phyloP scores from a whole-genome alignment of 1,140 invertebrate species.

The Pseudomyrmex flavicornis region DNA sequence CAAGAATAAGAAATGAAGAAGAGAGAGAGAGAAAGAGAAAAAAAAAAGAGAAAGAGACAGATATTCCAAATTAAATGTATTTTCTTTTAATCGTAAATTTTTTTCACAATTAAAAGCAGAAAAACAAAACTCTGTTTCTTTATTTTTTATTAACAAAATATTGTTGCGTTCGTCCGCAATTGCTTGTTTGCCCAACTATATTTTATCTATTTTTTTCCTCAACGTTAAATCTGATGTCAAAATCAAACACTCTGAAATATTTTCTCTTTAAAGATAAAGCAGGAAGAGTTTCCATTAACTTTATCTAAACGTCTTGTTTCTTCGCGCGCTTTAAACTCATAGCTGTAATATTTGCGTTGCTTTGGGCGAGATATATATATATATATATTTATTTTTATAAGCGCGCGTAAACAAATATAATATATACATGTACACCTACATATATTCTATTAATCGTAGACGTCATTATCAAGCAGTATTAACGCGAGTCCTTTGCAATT shows the following conservation, averaged over 20 bases:
- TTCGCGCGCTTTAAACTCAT: neutral
- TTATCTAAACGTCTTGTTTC: constrained; percentile 2
- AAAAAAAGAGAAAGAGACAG: neutral
- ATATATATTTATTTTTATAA: neutral
- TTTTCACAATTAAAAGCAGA: neutral
- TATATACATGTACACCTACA: neutral
- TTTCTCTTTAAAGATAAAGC: neutral
- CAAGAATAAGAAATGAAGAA: too few species aligned
- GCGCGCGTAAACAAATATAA: too few species aligned
- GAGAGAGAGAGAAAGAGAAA: too few species aligned
- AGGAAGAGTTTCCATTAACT: constrained; percentile 13
- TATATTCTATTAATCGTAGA: too few species aligned
- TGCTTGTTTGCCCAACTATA: neutral
- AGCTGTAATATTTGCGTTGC: neutral
- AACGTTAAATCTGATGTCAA: neutral
- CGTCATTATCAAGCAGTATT: too few species aligned
- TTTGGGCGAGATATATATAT: neutral
- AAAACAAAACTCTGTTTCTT: neutral
- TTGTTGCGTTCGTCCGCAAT: too few species aligned
- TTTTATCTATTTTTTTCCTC: neutral
- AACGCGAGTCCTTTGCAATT: too few species aligned
- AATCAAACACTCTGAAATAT: neutral
- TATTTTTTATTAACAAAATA: neutral
- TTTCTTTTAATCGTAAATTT: neutral
- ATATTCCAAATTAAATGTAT: neutral